Base-by-base conservation (phyloP, 37 sponge, comb jelly and placozoan species). In the Theonella swinhoei region DNA sequence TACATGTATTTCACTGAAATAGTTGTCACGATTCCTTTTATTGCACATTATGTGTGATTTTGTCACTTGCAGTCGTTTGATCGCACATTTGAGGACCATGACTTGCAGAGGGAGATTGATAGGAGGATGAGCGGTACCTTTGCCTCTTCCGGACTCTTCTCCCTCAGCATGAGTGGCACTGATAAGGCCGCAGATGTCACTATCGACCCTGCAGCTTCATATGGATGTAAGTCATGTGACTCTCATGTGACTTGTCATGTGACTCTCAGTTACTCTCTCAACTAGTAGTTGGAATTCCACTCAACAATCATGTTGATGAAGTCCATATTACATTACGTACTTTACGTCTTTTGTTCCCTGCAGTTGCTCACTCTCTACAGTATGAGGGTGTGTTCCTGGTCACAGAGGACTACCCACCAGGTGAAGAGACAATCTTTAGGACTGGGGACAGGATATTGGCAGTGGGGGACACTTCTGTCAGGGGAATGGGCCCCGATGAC, bases 371-470 rank as follows among this genome's bases (percentile, higher is more conserved):
- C 39, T 66, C 85, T 22, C 72, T 92, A 28, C 77, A 87, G 39
- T 92, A 84, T 65, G 88, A 87, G 77, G 39, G 85, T 64, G 61
- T 29, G 5, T 81, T 78, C 72, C 40, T 84, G 14, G 72, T 92
- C 17, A 80, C 77, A 23, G 85, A 84, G 34, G 92, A 92, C 77
- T 92, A 76, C 61, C 88, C 92, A 37, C 86, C 91, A 0, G 42
- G 58, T 0, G 32, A 58, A 1, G 82, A 75, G 63, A 28, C 38
- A 42, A 42, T 88, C 26, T 67, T 89, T 59, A 79, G 65, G 29
- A 30, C 60, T 74, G 90, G 90, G 0, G 90, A 89, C 62, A 73
- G 80, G 36, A 84, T 89, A 37, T 39, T 84, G 28, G 80, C 70
- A 68, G 89, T 83, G 11, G 87, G 87, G 0, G 81, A 87, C 42